phyloP scores from a whole-genome alignment of 2,888 invertebrate genomes.

The Heliconius sara region DNA sequence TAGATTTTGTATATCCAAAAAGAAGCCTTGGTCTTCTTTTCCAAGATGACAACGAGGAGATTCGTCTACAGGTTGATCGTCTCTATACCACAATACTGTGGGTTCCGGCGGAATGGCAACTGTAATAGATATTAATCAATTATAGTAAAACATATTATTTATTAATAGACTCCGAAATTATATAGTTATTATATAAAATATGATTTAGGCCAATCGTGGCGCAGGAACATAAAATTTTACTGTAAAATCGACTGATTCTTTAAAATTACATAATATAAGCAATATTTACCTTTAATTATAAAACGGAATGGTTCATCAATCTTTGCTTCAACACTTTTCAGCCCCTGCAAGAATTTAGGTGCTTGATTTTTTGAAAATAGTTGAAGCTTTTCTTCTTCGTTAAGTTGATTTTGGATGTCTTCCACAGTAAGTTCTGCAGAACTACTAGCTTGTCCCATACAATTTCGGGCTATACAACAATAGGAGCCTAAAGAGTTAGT shows the following conservation, averaged over 20 bases:
- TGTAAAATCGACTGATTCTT: too few species aligned
- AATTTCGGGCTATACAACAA: conserved; percentile 94
- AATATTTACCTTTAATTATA: conserved; percentile 88
- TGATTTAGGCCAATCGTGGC: too few species aligned
- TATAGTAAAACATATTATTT: neutral
- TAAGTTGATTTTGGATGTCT: conserved; percentile 94
- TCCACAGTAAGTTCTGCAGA: conserved; percentile 94
- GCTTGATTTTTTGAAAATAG: conserved; percentile 90
- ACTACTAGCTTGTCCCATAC: conserved; percentile 95
- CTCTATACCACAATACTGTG: conserved; percentile 93
- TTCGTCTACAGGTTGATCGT: conserved; percentile 90
- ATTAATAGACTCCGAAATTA: neutral
- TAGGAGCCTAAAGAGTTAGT: conserved; percentile 95
- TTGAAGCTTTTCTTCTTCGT: conserved; percentile 92
- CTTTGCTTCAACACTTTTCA: conserved; percentile 92
- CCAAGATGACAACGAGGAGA: conserved; percentile 86
- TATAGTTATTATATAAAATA: neutral
- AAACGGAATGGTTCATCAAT: conserved; percentile 93
- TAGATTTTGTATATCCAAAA: conserved; percentile 88
- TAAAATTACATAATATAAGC: neutral
- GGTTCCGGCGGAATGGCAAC: conserved; percentile 93
- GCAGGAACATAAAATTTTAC: too few species aligned
- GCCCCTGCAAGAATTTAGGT: conserved; percentile 91
- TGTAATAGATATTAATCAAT: conserved; percentile 57
- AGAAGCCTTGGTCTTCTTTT: conserved; percentile 89